Conservation (phyloP, 2,113 vertebrate genomes). For the Vidua chalybeata region DNA sequence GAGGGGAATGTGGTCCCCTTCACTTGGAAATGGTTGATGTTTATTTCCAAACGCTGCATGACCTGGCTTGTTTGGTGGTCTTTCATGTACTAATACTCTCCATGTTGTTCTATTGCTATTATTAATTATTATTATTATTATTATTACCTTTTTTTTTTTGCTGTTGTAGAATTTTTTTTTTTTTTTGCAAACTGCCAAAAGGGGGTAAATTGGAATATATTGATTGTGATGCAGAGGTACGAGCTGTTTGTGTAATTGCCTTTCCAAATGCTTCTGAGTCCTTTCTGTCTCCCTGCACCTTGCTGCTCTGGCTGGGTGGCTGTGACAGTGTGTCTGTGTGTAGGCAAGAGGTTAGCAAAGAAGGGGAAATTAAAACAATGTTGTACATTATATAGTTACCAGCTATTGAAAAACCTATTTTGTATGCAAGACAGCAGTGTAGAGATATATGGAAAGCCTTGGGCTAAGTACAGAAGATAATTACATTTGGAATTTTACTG, state of each 20-base stretch:
- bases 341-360: slow-evolving; percentile 75
- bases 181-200: slow-evolving; percentile 48
- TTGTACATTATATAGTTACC: slow-evolving; percentile 91
- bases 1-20: background rate
- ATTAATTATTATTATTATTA: background rate
- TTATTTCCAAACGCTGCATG: slow-evolving; percentile 44
- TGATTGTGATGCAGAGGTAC: slow-evolving; percentile 57
- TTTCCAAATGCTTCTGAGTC: slow-evolving; percentile 67
- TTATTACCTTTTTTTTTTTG: background rate
- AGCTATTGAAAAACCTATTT: slow-evolving; percentile 93
- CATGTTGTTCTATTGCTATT: background rate
- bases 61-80: slow-evolving; percentile 43
- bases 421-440: slow-evolving; percentile 92
- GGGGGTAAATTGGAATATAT: slow-evolving; percentile 47
- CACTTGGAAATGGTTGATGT: slow-evolving; percentile 9
- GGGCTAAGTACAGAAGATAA: slow-evolving; percentile 98
- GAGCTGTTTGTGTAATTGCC: slow-evolving; percentile 61
- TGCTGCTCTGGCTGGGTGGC: slow-evolving; percentile 57
- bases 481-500: slow-evolving; percentile 99
- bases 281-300: slow-evolving; percentile 58
- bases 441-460: slow-evolving; percentile 95
- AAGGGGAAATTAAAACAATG: slow-evolving; percentile 87
- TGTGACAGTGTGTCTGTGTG: slow-evolving; percentile 37
- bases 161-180: slow-evolving; percentile 36
- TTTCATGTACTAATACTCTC: slow-evolving; percentile 51